These are phyloP conservation scores for Tortrix viridana DNA, from an alignment of 2,888 invertebrate genomes.

Conservation along the genomic window DNA sequence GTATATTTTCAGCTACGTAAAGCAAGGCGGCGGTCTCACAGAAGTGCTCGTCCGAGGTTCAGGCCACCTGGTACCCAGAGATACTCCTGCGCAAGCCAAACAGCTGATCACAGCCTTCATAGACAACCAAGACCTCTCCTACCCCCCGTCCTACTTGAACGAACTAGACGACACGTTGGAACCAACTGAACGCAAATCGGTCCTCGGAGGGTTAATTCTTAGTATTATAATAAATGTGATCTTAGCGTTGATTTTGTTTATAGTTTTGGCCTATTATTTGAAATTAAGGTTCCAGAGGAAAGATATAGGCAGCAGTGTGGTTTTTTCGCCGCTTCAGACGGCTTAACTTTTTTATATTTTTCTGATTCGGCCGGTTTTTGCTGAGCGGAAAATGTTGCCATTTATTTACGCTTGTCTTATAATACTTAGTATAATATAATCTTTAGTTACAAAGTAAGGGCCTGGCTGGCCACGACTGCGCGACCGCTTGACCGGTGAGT, in stretches of 20 bases:
- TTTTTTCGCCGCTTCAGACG: slow-evolving; percentile 48
- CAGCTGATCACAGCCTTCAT: slow-evolving; percentile 61
- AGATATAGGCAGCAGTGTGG: slow-evolving; percentile 53
- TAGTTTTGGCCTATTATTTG: slow-evolving; percentile 51
- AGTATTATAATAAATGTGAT: slow-evolving; percentile 64
- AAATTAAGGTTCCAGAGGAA: slow-evolving; percentile 57
- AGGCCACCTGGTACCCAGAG: slow-evolving; percentile 86
- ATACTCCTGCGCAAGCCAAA: slow-evolving; percentile 80
- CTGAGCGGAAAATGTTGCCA: neutral
- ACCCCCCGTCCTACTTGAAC: slow-evolving; percentile 32
- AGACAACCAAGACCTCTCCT: slow-evolving; percentile 50
- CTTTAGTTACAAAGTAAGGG: no score
- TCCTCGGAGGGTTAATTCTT: slow-evolving; percentile 49
- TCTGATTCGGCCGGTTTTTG: no score
- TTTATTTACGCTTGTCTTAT: no score
- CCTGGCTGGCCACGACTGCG: no score
- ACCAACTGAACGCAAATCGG: slow-evolving; percentile 19
- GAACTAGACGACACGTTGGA: slow-evolving; percentile 4
- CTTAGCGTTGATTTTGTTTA: slow-evolving; percentile 50
- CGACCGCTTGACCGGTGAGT: no score
- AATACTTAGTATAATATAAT: no score
- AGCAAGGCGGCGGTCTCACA: slow-evolving; percentile 79
- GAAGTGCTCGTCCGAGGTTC: slow-evolving; percentile 84
- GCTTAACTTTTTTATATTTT: neutral
- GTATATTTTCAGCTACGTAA: slow-evolving; percentile 76